Conservation (phyloP, 1,140 invertebrate species). For the Leptinotarsa undecemlineata region DNA sequence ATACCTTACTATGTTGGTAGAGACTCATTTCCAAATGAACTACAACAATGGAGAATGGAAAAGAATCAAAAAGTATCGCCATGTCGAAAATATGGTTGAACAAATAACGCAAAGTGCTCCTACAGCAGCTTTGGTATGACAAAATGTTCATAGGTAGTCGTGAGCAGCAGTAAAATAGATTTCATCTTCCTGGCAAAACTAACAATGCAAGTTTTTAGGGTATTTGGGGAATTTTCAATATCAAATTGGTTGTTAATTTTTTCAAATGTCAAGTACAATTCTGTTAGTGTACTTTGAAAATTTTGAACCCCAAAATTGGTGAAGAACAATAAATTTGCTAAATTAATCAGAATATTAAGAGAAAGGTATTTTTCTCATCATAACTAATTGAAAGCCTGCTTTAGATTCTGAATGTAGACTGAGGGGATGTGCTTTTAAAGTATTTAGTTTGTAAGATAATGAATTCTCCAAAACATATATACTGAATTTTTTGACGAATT, state of each 20-base stretch:
- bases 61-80: constrained; percentile 80
- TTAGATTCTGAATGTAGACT: not conserved
- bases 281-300: no score
- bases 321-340: no score
- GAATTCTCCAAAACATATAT: not conserved
- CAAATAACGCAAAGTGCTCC: constrained; percentile 45
- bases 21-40: constrained; percentile 97
- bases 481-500: not conserved
- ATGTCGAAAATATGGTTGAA: constrained; percentile 63
- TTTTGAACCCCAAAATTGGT: no score
- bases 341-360: no score
- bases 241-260: not conserved
- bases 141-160: constrained; percentile 25
- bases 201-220: not conserved
- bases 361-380: no score
- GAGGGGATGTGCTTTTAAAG: constrained; percentile 2
- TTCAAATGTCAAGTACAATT: no score
- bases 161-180: not conserved
- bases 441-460: not conserved
- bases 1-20: constrained; percentile 76
- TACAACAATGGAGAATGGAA: constrained; percentile 95
- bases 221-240: not conserved
- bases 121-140: constrained; percentile 46
- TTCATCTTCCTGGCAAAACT: not conserved
- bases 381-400: no score